phyloP scores from a whole-genome alignment of 2,797 vertebrate genomes.

The Sebastes vulpes region DNA sequence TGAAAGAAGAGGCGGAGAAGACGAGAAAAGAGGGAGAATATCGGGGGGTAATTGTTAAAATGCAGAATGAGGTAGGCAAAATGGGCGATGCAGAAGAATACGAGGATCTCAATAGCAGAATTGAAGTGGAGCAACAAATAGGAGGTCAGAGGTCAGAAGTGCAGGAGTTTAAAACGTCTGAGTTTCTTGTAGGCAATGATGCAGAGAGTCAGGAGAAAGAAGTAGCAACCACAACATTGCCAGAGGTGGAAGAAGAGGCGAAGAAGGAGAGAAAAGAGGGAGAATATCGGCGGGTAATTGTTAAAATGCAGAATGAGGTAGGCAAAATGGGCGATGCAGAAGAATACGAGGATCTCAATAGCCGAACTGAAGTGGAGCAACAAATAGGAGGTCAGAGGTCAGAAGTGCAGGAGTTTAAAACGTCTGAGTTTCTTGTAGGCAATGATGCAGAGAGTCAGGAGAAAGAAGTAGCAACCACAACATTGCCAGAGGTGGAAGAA shows the following conservation, averaged over 20 bases:
- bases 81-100: background rate
- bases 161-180: background rate
- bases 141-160: background rate
- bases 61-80: background rate
- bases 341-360: background rate
- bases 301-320: background rate
- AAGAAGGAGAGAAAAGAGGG: slow-evolving; percentile 28
- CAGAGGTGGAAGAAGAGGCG: slow-evolving; percentile 7
- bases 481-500: slow-evolving; percentile 2
- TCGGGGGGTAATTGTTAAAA: background rate
- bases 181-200: background rate
- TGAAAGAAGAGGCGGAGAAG: slow-evolving; percentile 23
- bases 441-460: background rate
- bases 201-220: background rate
- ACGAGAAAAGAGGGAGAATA: slow-evolving; percentile 25
- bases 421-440: background rate
- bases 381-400: background rate
- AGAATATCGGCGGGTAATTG: background rate
- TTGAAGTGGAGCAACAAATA: background rate
- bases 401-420: background rate
- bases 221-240: background rate
- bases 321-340: background rate
- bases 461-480: background rate
- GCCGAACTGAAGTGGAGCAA: background rate
- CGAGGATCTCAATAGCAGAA: background rate